Base-by-base conservation (phyloP, 2,113 vertebrate genomes). In the Podilymbus podiceps region DNA sequence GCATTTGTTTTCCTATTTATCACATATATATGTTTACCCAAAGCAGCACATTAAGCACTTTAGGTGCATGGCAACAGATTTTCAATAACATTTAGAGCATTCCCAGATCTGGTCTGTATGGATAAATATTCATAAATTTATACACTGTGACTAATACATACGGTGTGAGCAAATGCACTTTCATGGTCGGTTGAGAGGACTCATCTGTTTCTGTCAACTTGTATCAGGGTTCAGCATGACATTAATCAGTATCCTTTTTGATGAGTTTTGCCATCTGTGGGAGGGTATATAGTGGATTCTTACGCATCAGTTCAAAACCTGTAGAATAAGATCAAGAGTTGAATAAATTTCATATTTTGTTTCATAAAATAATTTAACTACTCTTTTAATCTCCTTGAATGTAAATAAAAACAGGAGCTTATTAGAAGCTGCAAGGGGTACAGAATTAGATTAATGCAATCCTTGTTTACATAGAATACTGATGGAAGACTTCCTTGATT, bases 61-160 rank as follows among this genome's bases (percentile, higher is more conserved):
- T 66, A 80, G 25, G 13, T 46, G 78, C 38, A 44, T 86, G 83
- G 69, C 64, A 94, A 59, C 86, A 22, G 30, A 24, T 87, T 96
- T 96, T 80, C 27, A 49, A 3, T 73, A 92, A 88, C 62, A 88
- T 23, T 72, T 91, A 90, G 42, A 93, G 47, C 81, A 87, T 88
- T 22, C 28, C 62, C 69, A 63, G 74, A 38, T 93, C 79, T 93
- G 69, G 19, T 78, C 80, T 55, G 46, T 78, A 88, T 66, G 80
- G 88, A 88, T 98, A 97, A 97, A 97, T 96, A 96, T 88, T 95
- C 85, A 93, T 93, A 91, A 72, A 89, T 79, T 74, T 92, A 64
- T 16, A 24, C 81, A 17, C 66, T 92, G 77, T 95, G 84, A 97
- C 95, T 95, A 94, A 96, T 89, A 28, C 18, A 50, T 46, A 59